Evolutionary conservation across 2,797 vertebrate genomes (phyloP), one percentile per base, ranked within the genome.

Genomic region (Heterohyrax brucei): DNA sequence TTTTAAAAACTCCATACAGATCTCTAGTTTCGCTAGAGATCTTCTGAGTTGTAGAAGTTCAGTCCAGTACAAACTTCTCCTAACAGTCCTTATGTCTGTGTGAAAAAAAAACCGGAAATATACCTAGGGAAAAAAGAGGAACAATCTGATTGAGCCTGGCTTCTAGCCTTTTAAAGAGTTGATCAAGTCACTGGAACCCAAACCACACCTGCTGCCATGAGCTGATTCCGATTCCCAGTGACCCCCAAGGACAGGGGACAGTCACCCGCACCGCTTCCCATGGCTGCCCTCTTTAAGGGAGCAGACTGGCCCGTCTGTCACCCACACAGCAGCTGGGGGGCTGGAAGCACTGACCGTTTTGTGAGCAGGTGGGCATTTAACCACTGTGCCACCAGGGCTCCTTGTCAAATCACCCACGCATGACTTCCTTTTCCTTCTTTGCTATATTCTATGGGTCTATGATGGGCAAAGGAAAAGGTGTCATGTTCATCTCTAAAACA

Each of bases 41-140:
- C 8, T 70, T 59, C 2, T 53, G 21, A 93, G 19, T 75, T 50
- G 73, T 3, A 33, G 10, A 62, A 79, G 28, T 87, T 82, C 26
- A 62, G 33, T 70, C 46, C 59, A 62, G 24, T 46, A 22, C 1
- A 91, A 56, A 14, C 39, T 84, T 61, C 77, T 46, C 64, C 30
- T 56, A 62, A 61, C 2, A 76, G 66, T 79, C 39, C 82, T 85
- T 75, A 79, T 18, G 22, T 33, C 61, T 79, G 18, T 68, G 18
- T 89, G 61, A 13, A 70, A 53, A 53, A 80, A 85, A 93, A 86
- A 56, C 88, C 70, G 81, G 46, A 92, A 77, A 86, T 76, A 62
- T 61, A 94, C 19, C 39, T 50, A 79, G 19, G 30, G 26, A 68
- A 83, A 75, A 84, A 53, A 33, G 1, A 87, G 62, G 19, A 70